These are phyloP conservation scores for Sesamia inferens DNA, from an alignment of 2,888 invertebrate species.

Conservation along the genomic window DNA sequence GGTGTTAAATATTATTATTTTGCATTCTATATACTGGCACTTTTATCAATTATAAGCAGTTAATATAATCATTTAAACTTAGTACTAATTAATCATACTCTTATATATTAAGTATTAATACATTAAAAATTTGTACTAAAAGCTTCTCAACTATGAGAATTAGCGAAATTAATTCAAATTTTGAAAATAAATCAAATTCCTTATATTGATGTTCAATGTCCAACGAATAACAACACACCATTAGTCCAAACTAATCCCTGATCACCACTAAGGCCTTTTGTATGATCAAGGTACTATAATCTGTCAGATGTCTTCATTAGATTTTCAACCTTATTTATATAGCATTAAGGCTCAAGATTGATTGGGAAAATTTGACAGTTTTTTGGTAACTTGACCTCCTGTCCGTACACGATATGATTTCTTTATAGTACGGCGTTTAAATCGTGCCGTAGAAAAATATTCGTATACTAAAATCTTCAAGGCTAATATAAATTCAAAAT, in stretches of 20 bases:
- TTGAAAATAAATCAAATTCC: slow-evolving; percentile 10
- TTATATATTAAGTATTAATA: neutral
- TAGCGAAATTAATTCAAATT: slow-evolving; percentile 1
- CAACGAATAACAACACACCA: neutral
- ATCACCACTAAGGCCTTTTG: no score
- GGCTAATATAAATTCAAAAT: no score
- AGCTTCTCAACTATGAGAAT: slow-evolving; percentile 18
- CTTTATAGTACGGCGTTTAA: neutral
- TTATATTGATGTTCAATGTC: neutral
- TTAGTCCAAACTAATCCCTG: neutral
- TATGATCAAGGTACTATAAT: no score
- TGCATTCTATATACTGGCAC: slow-evolving; percentile 41
- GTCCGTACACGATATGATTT: neutral
- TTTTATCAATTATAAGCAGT: slow-evolving; percentile 42
- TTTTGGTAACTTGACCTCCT: no score
- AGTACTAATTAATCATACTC: neutral
- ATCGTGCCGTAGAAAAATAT: no score
- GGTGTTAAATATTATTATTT: slow-evolving; percentile 30
- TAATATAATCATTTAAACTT: slow-evolving; percentile 18
- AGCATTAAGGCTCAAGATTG: no score
- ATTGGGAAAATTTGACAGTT: no score
- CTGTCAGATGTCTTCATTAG: no score
- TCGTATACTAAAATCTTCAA: no score
- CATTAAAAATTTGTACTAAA: slow-evolving; percentile 46
- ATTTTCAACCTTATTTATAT: no score